Base-by-base conservation (phyloP, 2,888 invertebrate genomes). In the Acrocyrtus sp. region DNA sequence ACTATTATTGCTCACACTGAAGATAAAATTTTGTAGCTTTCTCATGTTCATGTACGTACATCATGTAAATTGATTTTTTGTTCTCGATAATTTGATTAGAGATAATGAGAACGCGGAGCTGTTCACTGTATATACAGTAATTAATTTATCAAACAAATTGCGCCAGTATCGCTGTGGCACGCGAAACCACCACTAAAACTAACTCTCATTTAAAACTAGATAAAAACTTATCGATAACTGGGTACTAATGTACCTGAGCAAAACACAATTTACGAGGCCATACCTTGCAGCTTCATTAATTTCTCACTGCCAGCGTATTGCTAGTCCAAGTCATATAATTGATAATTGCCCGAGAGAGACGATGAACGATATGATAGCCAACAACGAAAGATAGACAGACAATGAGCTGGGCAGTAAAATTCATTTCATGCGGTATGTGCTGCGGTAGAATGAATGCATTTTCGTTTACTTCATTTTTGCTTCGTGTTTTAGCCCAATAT, bases 71-170 rank as follows among this genome's bases (percentile, higher is more conserved):
- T 58, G 58, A 54, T 58, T 50, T 34, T 58, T 67, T 47, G 39
- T 58, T 43, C 12, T 24, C 24, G 67, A 67, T 68, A 68, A 68
- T 54, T 34, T 45, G 68, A 67, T 68, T 60, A 60, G 68, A 68
- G 68, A 68, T 68, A 68, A 68, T 50, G 43, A 26, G 3, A 29
- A 39, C 27, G 21, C 15, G n/a, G n/a, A n/a, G 29, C 17, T 19
- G 53, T 53, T 56, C 39, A 56, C 56, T 26, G n/a, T 22, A 21
- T n/a, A n/a, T n/a, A n/a, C n/a, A 34, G 5, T 56, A 15, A 41
- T 26, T 39, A 21, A 17, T 58, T 58, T 67, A 56, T 54, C 62
- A 66, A 48, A 24, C 50, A n/a, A n/a, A n/a, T n/a, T n/a, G n/a
- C 34, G 12, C 34, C 34, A 5, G 5, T 34, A 34, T 34, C 34